phyloP scores from a whole-genome alignment of 2,888 invertebrate species.

The Caenorhabditis becei region DNA sequence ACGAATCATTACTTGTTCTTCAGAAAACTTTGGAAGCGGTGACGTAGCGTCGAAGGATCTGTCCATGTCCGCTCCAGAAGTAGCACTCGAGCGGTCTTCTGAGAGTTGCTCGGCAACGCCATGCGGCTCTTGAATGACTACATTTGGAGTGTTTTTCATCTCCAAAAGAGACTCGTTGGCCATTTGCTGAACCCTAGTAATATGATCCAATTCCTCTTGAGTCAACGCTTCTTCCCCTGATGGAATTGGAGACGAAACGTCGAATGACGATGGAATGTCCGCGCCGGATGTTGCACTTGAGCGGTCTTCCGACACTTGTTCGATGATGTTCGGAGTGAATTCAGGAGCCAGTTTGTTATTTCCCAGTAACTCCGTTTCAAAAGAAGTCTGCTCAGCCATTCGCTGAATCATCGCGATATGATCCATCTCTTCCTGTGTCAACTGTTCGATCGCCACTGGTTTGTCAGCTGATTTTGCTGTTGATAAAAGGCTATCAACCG shows the following conservation, averaged over 20 bases:
- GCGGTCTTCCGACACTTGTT: constrained; percentile 30
- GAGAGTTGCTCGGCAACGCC: constrained; percentile 21
- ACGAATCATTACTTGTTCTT: neutral
- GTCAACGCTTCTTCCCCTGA: constrained; percentile 24
- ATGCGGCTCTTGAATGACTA: constrained; percentile 4
- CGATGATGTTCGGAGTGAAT: neutral
- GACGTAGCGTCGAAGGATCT: constrained; percentile 49
- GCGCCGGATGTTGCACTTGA: constrained; percentile 64
- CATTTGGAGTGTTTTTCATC: constrained; percentile 10
- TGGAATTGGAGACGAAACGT: constrained; percentile 27
- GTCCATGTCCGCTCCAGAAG: constrained; percentile 60
- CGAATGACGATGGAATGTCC: constrained; percentile 38
- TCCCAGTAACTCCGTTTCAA: constrained; percentile 13
- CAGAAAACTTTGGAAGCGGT: constrained; percentile 27
- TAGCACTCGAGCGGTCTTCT: constrained; percentile 51
- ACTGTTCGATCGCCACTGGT: too few species aligned
- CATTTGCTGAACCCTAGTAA: constrained; percentile 24
- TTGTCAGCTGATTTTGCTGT: neutral
- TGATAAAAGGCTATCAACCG: neutral
- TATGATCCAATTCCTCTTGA: constrained; percentile 48
- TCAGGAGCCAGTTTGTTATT: neutral
- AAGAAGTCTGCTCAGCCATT: constrained; percentile 38
- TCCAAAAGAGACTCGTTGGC: constrained; percentile 16
- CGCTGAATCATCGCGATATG: constrained; percentile 30
- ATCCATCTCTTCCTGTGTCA: constrained; percentile 44